These are phyloP conservation scores for Glaucidium brasilianum DNA, from an alignment of 2,113 vertebrate species.

Conservation along the genomic window DNA sequence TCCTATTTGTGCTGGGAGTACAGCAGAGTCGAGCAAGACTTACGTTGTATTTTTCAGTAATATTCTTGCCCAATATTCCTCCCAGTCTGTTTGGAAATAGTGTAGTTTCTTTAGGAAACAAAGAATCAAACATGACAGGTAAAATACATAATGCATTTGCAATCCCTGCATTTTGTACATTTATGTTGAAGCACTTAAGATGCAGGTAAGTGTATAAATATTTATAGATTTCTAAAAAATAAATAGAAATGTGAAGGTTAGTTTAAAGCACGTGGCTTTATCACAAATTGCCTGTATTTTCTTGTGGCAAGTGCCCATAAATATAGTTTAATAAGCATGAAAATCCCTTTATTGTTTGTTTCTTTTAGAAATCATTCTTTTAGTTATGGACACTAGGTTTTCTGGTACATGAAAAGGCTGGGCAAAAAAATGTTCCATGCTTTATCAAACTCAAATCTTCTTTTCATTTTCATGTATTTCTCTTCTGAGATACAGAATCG, in stretches of 20 bases:
- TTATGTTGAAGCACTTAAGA: constrained; percentile 56
- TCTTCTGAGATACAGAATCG: background rate
- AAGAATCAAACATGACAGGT: constrained; percentile 77
- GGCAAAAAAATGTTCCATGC: background rate
- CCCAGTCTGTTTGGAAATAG: constrained; percentile 60
- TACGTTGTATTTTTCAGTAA: constrained; percentile 67
- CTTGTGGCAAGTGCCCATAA: constrained; percentile 1
- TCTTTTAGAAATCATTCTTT: constrained; percentile 54
- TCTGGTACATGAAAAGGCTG: background rate
- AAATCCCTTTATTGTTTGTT: constrained; percentile 37
- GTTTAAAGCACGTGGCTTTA: constrained; percentile 35
- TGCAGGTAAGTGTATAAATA: constrained; percentile 55
- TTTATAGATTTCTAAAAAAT: constrained; percentile 59
- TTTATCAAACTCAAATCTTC: constrained; percentile 20
- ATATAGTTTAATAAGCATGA: constrained; percentile 49
- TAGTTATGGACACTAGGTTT: constrained; percentile 22
- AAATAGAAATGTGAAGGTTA: constrained; percentile 41
- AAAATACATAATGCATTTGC: constrained; percentile 76
- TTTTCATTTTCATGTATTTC: constrained; percentile 36
- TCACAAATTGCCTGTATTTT: constrained; percentile 38
- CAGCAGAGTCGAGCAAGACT: constrained; percentile 50
- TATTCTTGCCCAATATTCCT: constrained; percentile 67
- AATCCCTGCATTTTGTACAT: constrained; percentile 49
- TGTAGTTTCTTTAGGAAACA: constrained; percentile 74
- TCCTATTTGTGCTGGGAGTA: constrained; percentile 72